Evolutionary conservation across 2,888 invertebrate genomes (phyloP).

Genomic region (Carabus problematicus): DNA sequence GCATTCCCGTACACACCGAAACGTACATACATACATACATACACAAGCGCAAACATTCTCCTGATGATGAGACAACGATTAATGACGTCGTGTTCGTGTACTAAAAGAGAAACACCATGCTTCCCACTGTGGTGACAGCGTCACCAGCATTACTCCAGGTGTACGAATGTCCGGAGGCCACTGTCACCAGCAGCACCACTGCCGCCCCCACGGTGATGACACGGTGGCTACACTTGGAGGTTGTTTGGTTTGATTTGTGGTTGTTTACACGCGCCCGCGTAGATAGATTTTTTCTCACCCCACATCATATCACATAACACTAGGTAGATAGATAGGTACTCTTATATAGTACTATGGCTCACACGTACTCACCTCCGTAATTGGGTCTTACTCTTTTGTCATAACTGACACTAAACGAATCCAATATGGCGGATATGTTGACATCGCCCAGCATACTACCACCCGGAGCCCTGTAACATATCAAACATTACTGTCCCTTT

Average conservation of each 20-base stretch:
- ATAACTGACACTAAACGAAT: constrained; percentile 95
- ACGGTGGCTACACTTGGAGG: neutral
- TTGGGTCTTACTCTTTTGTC: constrained; percentile 99
- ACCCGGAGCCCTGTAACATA: constrained; percentile 69
- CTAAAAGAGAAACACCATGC: too few species aligned
- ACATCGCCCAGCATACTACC: constrained; percentile 91
- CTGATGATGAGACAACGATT: constrained; percentile 3
- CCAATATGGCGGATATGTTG: constrained; percentile 94
- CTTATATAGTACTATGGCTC: neutral
- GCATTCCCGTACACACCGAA: too few species aligned
- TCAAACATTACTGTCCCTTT: constrained; percentile 35
- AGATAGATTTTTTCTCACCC: neutral
- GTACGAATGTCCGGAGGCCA: neutral
- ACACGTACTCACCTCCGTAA: constrained; percentile 86
- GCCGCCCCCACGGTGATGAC: neutral
- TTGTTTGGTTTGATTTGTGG: neutral
- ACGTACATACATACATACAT: constrained; percentile 9
- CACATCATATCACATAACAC: neutral
- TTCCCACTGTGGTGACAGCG: neutral
- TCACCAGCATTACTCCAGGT: neutral
- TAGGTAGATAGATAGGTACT: too few species aligned
- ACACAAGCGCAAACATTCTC: neutral
- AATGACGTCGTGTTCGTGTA: constrained; percentile 9
- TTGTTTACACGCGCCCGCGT: too few species aligned
- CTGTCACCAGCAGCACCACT: neutral